Evolutionary conservation across 2,113 vertebrate species (phyloP).

Genomic region (Boulengeromyrus knoepffleri): DNA sequence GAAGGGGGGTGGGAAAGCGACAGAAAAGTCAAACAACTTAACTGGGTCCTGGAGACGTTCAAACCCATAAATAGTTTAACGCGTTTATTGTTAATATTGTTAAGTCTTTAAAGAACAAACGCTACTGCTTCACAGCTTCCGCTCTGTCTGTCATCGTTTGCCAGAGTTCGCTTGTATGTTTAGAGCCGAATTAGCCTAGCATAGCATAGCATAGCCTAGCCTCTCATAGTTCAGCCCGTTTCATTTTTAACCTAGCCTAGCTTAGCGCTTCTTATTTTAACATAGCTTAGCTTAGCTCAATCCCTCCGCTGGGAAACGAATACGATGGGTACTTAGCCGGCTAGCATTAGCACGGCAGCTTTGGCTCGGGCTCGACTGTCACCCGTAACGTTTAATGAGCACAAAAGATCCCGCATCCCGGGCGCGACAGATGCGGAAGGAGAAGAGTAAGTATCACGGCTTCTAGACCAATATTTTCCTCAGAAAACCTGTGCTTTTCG

Average conservation of each 20-base stretch:
- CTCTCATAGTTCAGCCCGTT: neutral
- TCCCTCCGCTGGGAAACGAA: slow-evolving; percentile 21
- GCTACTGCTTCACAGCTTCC: neutral
- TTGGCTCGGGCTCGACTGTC: slow-evolving; percentile 28
- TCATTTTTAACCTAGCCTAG: neutral
- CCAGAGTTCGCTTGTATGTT: neutral
- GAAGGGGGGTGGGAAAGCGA: slow-evolving; percentile 54
- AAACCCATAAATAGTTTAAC: neutral
- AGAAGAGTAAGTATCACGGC: slow-evolving; percentile 5
- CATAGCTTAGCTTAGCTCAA: neutral
- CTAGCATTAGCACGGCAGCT: slow-evolving; percentile 26
- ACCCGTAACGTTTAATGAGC: slow-evolving; percentile 1
- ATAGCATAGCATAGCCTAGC: neutral
- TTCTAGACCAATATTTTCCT: neutral
- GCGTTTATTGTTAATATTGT: neutral
- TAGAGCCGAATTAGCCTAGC: neutral
- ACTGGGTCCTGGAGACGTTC: neutral
- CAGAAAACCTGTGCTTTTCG: neutral
- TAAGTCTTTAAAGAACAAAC: neutral
- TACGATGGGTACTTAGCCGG: slow-evolving; percentile 41
- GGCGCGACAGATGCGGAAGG: neutral
- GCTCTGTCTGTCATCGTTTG: neutral
- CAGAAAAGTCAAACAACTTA: slow-evolving; percentile 44
- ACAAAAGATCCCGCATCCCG: neutral
- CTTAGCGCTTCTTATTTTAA: neutral